Evolutionary conservation across 2,113 vertebrate species (phyloP).

Genomic region (Pomatorhinus ruficollis): DNA sequence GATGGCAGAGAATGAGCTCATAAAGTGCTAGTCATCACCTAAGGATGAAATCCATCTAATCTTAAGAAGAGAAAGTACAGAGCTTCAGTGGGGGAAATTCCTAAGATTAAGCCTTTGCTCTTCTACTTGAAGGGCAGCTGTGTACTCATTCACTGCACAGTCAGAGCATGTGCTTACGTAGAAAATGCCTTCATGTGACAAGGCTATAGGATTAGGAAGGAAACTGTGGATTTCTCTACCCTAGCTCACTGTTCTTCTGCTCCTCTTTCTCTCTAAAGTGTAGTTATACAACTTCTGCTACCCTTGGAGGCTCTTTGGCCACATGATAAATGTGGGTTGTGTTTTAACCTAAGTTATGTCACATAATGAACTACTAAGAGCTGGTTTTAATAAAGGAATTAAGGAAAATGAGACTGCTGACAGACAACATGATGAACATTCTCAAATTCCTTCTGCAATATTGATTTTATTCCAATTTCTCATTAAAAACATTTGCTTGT

Average conservation of each 20-base stretch:
- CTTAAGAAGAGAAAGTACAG: neutral
- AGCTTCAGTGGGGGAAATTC: neutral
- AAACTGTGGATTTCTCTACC: neutral
- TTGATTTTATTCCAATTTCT: conserved; percentile 29
- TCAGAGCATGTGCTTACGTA: neutral
- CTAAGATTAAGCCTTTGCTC: neutral
- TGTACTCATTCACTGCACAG: neutral
- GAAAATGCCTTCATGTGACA: neutral
- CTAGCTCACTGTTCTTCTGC: neutral
- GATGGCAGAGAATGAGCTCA: neutral
- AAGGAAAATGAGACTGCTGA: conserved; percentile 26
- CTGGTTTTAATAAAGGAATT: conserved; percentile 47
- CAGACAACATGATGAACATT: conserved; percentile 18
- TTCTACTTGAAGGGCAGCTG: neutral
- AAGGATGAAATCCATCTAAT: conserved; percentile 1
- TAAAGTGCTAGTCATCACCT: neutral
- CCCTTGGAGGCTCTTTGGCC: neutral
- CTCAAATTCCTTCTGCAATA: conserved; percentile 14
- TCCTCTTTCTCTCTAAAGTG: neutral
- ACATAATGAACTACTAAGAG: neutral
- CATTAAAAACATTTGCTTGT: neutral
- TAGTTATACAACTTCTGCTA: neutral
- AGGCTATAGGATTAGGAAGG: neutral
- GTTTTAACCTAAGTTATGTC: conserved; percentile 23
- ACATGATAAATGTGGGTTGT: neutral